Evolutionary conservation across 2,888 invertebrate species (phyloP).

Genomic region (Ecliptopera silaceata): DNA sequence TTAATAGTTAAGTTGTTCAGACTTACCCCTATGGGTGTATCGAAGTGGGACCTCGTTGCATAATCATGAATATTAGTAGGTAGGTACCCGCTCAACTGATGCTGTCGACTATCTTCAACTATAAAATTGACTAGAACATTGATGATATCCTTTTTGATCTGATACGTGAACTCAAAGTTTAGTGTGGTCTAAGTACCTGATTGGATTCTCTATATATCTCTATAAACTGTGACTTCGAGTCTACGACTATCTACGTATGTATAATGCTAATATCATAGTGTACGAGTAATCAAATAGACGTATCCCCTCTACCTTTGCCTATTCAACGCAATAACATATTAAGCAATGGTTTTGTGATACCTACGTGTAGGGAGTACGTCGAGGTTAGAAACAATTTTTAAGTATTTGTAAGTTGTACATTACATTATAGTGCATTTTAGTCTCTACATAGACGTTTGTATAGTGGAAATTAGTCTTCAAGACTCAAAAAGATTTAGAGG

Average conservation of each 20-base stretch:
- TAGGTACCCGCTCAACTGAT: neutral
- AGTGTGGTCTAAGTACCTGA: too few relatives aligned
- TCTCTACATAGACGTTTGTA: slow-evolving; percentile 22
- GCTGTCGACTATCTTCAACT: neutral
- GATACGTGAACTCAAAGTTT: neutral
- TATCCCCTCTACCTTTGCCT: slow-evolving; percentile 9
- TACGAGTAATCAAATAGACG: slow-evolving; percentile 9
- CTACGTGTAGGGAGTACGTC: slow-evolving; percentile 10
- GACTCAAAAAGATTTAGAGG: slow-evolving; percentile 14
- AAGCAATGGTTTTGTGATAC: slow-evolving; percentile 33
- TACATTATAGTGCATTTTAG: slow-evolving; percentile 20
- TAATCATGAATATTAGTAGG: slow-evolving; percentile 4
- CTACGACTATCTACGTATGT: neutral
- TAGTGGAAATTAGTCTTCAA: slow-evolving; percentile 27
- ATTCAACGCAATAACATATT: slow-evolving; percentile 26
- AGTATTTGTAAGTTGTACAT: slow-evolving; percentile 33
- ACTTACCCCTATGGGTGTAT: slow-evolving; percentile 20
- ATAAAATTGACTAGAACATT: neutral
- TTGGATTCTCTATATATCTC: too few relatives aligned
- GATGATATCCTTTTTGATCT: neutral
- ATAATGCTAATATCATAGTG: slow-evolving; percentile 2
- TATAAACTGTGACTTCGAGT: neutral
- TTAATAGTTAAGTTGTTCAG: slow-evolving; percentile 20
- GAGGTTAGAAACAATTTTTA: slow-evolving; percentile 26
- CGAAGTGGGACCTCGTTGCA: slow-evolving; percentile 28